Conservation (phyloP, 2,888 invertebrate species). For the Amitus sp. region DNA sequence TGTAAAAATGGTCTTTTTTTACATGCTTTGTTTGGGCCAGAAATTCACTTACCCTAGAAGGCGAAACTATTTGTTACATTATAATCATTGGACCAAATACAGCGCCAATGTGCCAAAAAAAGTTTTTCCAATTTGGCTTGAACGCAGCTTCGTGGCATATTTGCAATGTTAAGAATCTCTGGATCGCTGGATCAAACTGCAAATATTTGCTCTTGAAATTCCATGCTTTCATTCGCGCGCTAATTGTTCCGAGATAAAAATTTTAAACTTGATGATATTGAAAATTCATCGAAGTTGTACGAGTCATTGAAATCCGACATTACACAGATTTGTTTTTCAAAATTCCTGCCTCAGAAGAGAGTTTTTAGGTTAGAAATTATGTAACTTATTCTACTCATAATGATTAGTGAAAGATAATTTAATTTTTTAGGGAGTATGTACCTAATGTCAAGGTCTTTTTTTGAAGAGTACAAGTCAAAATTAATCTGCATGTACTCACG, state of each 20-base stretch:
- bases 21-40: too few relatives aligned
- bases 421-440: not conserved
- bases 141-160: conserved; percentile 75
- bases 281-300: too few relatives aligned
- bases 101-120: conserved; percentile 60
- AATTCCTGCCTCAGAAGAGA: conserved; percentile 1
- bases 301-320: too few relatives aligned
- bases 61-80: not conserved
- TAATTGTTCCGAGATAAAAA: too few relatives aligned
- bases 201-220: conserved; percentile 50
- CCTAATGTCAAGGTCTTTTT: too few relatives aligned
- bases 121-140: conserved; percentile 71
- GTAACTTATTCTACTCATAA: conserved; percentile 42
- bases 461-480: not conserved
- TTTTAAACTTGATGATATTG: too few relatives aligned
- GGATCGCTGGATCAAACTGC: conserved; percentile 85
- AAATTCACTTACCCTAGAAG: conserved; percentile 1
- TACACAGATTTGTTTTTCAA: too few relatives aligned
- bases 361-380: conserved; percentile 4
- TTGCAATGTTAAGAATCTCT: conserved; percentile 79
- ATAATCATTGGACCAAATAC: conserved; percentile 70
- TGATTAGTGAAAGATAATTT: not conserved
- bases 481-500: conserved; percentile 14
- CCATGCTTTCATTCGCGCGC: not conserved
- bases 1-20: too few relatives aligned